phyloP scores from a whole-genome alignment of 2,888 invertebrate genomes.

The Oscheius sp. region DNA sequence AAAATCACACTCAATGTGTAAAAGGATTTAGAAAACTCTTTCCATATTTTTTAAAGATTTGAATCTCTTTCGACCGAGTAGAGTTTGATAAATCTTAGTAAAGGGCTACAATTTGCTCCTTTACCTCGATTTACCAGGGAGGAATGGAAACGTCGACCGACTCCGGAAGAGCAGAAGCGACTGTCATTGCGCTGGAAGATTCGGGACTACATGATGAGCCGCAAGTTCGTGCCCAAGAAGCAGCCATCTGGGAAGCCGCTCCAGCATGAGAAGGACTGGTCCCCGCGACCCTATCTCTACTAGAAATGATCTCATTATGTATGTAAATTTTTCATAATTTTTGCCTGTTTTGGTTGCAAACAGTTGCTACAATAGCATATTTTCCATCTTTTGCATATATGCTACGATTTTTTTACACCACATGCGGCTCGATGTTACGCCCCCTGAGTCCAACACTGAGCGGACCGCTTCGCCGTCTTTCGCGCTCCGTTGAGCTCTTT shows the following conservation, averaged over 20 bases:
- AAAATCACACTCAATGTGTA: no score
- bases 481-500: not conserved
- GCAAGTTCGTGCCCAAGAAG: slow-evolving; percentile 49
- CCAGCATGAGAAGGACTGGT: slow-evolving; percentile 52
- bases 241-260: slow-evolving; percentile 32
- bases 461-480: not conserved
- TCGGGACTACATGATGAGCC: slow-evolving; percentile 63
- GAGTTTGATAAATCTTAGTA: no score
- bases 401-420: not conserved
- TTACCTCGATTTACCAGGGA: slow-evolving; percentile 36
- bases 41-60: no score
- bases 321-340: not conserved
- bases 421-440: no score
- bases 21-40: no score
- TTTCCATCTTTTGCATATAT: not conserved
- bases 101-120: no score
- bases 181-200: slow-evolving; percentile 69
- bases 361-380: no score
- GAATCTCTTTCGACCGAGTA: no score
- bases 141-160: slow-evolving; percentile 66
- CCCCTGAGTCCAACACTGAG: not conserved
- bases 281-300: slow-evolving; percentile 51
- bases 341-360: no score
- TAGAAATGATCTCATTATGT: slow-evolving; percentile 18
- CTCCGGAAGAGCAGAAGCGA: slow-evolving; percentile 65